These are phyloP conservation scores for Rhamphomyia laevipes DNA, from an alignment of 2,888 invertebrate species.

Conservation along the genomic window DNA sequence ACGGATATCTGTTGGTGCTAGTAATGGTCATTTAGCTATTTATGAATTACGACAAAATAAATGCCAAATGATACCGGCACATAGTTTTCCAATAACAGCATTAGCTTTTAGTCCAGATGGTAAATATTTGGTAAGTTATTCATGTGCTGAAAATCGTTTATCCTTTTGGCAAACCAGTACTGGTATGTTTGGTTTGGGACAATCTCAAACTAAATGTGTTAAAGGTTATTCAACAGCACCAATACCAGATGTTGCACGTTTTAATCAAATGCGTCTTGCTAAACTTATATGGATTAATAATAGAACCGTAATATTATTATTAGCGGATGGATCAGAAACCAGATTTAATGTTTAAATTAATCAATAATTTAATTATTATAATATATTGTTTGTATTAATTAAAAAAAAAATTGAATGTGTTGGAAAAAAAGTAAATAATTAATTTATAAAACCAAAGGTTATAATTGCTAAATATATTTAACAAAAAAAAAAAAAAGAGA, in stretches of 20 bases:
- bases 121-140: slow-evolving; percentile 92
- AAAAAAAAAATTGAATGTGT: no score
- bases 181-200: slow-evolving; percentile 95
- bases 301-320: slow-evolving; percentile 82
- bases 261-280: slow-evolving; percentile 82
- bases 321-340: slow-evolving; percentile 91
- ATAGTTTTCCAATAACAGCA: slow-evolving; percentile 80
- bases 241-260: slow-evolving; percentile 73
- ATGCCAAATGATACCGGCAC: slow-evolving; percentile 88
- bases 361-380: background rate
- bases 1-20: slow-evolving; percentile 74
- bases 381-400: no score
- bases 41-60: slow-evolving; percentile 93
- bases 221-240: slow-evolving; percentile 91
- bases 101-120: slow-evolving; percentile 95
- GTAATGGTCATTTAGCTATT: slow-evolving; percentile 82
- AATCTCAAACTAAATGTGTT: slow-evolving; percentile 91
- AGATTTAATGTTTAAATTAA: slow-evolving; percentile 58
- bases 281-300: slow-evolving; percentile 93
- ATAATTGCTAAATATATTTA: no score
- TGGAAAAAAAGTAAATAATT: no score
- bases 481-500: no score
- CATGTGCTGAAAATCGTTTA: slow-evolving; percentile 83
- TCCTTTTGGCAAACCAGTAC: slow-evolving; percentile 97
- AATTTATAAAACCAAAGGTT: no score